These are phyloP conservation scores for Procavia capensis DNA, from an alignment of 2,113 vertebrate species.

Conservation along the genomic window DNA sequence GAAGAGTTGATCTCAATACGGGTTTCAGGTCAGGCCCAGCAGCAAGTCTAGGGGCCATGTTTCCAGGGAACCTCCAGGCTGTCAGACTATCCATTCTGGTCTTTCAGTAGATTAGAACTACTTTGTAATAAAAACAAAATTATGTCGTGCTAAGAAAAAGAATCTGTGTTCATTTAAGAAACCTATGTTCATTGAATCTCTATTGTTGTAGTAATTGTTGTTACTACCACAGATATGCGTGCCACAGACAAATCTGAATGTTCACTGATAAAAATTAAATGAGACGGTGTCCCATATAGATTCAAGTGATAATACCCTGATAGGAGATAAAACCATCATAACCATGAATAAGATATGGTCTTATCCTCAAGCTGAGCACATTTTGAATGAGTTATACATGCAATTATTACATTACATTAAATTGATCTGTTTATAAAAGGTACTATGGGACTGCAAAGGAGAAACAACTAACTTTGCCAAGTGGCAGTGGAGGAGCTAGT, in stretches of 20 bases:
- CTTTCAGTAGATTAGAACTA: no score
- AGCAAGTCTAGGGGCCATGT: no score
- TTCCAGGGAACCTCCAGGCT: no score
- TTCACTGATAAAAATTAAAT: not conserved
- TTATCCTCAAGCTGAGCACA: not conserved
- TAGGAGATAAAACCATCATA: not conserved
- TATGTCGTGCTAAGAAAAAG: conserved; percentile 26
- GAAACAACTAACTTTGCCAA: not conserved
- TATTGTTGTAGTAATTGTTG: not conserved
- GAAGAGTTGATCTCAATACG: no score
- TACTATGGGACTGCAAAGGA: not conserved
- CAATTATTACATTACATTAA: not conserved
- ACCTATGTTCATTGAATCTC: not conserved
- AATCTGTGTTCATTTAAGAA: not conserved
- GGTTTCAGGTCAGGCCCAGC: no score
- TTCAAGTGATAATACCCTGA: not conserved
- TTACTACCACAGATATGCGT: not conserved
- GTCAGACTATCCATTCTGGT: no score
- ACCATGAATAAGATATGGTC: not conserved
- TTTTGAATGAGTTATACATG: not conserved
- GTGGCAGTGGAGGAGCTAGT: not conserved
- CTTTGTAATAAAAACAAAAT: conserved; percentile 30
- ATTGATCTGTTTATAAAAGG: not conserved
- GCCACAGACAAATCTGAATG: conserved; percentile 5
- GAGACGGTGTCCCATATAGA: not conserved